Conservation (phyloP, 2,888 invertebrate species). For the Chrysotoxum bicinctum region DNA sequence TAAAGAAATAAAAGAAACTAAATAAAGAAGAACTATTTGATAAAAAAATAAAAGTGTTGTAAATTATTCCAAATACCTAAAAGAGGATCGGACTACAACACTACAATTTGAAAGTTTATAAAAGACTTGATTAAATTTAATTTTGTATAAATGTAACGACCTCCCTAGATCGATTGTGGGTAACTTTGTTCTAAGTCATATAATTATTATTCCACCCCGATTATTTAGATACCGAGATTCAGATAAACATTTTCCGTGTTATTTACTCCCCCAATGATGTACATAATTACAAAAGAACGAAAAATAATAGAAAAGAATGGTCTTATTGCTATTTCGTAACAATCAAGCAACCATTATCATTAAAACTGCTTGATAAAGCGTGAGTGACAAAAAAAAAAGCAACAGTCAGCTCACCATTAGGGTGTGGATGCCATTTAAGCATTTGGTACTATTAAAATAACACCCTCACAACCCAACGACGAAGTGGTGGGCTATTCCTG, state of each 20-base stretch:
- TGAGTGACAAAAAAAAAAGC: not conserved
- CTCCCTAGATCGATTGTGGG: not conserved
- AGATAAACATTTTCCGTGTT: constrained; percentile 55
- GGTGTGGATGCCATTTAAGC: not conserved
- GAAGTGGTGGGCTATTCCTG: not conserved
- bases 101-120: no score
- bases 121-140: not conserved
- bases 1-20: no score
- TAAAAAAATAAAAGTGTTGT: no score
- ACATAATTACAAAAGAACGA: constrained; percentile 36
- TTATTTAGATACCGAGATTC: constrained; percentile 37
- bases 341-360: constrained; percentile 62
- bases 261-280: constrained; percentile 53
- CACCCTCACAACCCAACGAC: not conserved
- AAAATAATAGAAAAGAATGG: not conserved
- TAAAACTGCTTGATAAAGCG: constrained; percentile 46
- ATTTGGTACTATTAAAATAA: constrained; percentile 1
- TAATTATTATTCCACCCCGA: not conserved
- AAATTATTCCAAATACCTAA: no score
- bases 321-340: constrained; percentile 24
- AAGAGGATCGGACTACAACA: no score
- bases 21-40: no score
- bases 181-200: not conserved
- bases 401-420: not conserved
- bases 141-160: not conserved